Base-by-base conservation (phyloP, 2,888 invertebrate species). In the Liodrosophila aerea region DNA sequence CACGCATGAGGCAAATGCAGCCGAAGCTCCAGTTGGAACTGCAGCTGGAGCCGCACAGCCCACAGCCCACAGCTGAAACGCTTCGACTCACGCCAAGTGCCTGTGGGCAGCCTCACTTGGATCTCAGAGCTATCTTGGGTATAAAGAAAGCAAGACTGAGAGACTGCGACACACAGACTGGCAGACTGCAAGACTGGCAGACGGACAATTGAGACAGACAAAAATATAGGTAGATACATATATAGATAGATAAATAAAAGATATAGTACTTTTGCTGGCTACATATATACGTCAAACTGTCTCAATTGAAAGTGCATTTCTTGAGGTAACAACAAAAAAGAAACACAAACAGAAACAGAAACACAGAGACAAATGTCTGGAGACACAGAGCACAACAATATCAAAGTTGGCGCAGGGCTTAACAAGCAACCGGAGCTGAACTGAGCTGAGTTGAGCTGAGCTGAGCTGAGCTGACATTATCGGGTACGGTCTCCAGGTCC, bases 241-340 rank as follows among this genome's bases (percentile, higher is more conserved):
- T 59, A 75, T 63, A 63, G 63, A 75, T 80, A 80, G 78, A 81
- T 78, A 76, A 78, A 77, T 81, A 68, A 81, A 77, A 81, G 81
- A 81, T 78, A 81, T 78, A 78, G 81, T 77, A 81, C 78, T 60
- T 63, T 62, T 64, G 73, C 73, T 44, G 16, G 71, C 69, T 64
- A 62, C 70, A 76, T 76, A 80, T 73, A 78, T 70, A 78, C 78
- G 81, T 81, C 78, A 78, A 80, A 64, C 77, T 78, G 82, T 76
- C 76, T 81, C 80, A 81, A 81, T 82, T 81, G 80, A 81, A 81
- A 81, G 80, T 80, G 80, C 80, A 80, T 82, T 78, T 22, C 22
- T 22, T 82, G 82, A 75, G 73, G 78, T 62, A 81, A 70, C 66
- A 76, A 43, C 62, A 62, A 40, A 52, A 53, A 31, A 29, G 29